Evolutionary conservation across 2,797 vertebrate species (phyloP), one percentile per base, ranked within the genome.

Genomic region (Heteromormyrus szaboi): DNA sequence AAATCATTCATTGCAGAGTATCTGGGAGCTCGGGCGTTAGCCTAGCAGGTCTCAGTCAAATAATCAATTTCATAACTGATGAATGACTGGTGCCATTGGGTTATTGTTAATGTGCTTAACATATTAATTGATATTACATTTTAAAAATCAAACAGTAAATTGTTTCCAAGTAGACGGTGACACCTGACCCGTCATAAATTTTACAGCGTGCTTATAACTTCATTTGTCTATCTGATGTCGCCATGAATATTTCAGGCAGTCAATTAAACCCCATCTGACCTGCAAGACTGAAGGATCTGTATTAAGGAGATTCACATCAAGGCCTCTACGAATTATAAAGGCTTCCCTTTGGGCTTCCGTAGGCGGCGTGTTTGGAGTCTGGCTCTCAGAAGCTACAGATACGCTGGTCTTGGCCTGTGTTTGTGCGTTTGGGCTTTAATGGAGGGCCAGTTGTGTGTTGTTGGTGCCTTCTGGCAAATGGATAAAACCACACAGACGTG

Each of bases 181-280:
- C 95, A 95, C 93, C 95, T 96, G 95, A 95, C 95, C 95, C 95
- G 94, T 94, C 94, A 94, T 93, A 94, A 94, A 95, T 96, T 94
- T 95, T 94, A 95, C 94, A 95, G 93, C 94, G 94, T 94, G 93
- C 95, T 95, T 94, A 95, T 95, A 94, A 94, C 93, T 96, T 95
- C 95, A 96, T 96, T 95, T 95, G 95, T 95, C 95, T 94, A 94
- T 93, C 94, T 94, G 94, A 93, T 93, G 93, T 93, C 90, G 90
- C 93, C 93, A 96, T 96, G 95, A 96, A 96, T 96, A 96, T 96
- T 96, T 96, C 95, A 96, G 93, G 92, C 90, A 90, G 92, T 93
- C 95, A 95, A 96, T 95, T 96, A 96, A 96, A 96, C 95, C 94
- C 90, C 91, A 90, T 93, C 94, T 95, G 95, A 96, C 95, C 96